These are phyloP conservation scores for Coendou prehensilis DNA, from an alignment of 2,797 vertebrate genomes.

Conservation along the genomic window DNA sequence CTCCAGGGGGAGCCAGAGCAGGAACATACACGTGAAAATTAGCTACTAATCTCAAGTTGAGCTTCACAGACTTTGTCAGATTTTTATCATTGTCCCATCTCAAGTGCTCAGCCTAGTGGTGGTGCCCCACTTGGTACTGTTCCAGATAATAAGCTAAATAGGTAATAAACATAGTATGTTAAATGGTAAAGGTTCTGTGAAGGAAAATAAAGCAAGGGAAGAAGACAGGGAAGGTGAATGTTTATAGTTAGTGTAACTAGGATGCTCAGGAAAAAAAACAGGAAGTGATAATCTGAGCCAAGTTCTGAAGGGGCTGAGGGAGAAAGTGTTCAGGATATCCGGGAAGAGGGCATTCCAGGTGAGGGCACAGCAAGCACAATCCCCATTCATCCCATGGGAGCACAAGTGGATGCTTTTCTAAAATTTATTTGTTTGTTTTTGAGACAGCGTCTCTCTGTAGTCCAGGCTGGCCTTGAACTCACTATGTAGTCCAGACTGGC, in stretches of 20 bases:
- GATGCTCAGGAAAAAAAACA: background rate
- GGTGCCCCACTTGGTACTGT: background rate
- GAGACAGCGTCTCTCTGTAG: background rate
- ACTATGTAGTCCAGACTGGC: background rate
- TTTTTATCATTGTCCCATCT: background rate
- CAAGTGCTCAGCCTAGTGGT: background rate
- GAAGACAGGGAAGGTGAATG: background rate
- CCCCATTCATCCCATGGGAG: background rate
- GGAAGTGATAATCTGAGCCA: background rate
- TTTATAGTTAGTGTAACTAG: background rate
- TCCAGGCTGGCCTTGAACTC: background rate
- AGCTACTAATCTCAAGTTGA: background rate
- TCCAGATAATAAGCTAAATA: background rate
- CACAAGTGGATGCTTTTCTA: background rate
- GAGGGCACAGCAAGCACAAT: background rate
- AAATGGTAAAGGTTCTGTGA: background rate
- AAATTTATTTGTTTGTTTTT: background rate
- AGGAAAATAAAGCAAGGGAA: background rate
- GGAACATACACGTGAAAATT: background rate
- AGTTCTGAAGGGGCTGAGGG: background rate
- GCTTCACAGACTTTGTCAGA: background rate
- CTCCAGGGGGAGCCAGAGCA: background rate
- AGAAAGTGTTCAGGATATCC: background rate
- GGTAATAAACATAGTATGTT: background rate
- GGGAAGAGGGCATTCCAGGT: background rate